These are phyloP conservation scores for Suncus etruscus DNA, from an alignment of 2,113 vertebrate genomes.

Conservation along the genomic window DNA sequence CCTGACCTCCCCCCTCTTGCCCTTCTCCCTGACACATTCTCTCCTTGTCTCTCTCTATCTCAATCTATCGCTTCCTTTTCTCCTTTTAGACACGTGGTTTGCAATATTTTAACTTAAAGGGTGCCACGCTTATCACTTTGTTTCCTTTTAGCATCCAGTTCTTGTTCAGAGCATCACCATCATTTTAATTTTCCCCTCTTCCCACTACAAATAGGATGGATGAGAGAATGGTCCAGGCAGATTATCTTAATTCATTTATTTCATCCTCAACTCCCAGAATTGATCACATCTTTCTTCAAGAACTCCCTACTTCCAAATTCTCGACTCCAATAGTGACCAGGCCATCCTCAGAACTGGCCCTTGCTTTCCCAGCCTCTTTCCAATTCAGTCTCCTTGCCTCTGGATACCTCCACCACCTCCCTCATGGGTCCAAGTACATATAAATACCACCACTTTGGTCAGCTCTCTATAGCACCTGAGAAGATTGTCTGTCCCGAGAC, in stretches of 20 bases:
- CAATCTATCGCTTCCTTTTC: too few species aligned
- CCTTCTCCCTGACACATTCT: too few species aligned
- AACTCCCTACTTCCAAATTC: not conserved
- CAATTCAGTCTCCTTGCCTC: not conserved
- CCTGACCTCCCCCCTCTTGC: too few species aligned
- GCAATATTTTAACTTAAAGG: too few species aligned
- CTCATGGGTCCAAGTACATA: not conserved
- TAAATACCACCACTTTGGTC: conserved; percentile 22
- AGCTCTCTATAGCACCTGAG: not conserved
- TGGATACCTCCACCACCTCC: not conserved
- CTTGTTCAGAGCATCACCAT: conserved; percentile 42
- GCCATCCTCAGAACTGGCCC: not conserved
- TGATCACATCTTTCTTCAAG: not conserved
- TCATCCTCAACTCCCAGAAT: not conserved
- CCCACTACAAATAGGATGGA: not conserved
- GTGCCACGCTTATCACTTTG: too few species aligned
- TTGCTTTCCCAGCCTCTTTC: not conserved
- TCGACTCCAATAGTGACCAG: not conserved
- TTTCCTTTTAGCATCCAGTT: too few species aligned
- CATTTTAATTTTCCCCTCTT: conserved; percentile 28
- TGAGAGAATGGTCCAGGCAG: not conserved
- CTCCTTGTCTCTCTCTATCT: too few species aligned
- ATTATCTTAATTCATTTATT: not conserved
- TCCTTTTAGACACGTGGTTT: too few species aligned
- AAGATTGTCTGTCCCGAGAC: not conserved